Conservation (phyloP, 2,113 vertebrate species). For the Prietella phreatophila region DNA sequence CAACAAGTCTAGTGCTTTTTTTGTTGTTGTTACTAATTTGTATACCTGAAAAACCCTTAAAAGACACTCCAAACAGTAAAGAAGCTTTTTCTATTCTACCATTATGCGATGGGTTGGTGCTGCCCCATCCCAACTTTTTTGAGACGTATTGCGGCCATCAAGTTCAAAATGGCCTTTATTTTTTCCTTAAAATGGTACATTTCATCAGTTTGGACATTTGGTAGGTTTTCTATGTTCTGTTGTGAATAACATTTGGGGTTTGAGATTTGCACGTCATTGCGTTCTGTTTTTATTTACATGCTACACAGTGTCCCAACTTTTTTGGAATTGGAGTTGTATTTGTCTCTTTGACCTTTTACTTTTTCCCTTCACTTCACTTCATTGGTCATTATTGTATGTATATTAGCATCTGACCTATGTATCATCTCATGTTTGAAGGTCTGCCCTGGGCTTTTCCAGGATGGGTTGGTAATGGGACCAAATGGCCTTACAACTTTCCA, state of each 20-base stretch:
- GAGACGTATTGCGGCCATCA: too few species aligned
- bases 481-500: conserved; percentile 88
- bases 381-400: neutral
- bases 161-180: too few species aligned
- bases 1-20: neutral
- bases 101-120: too few species aligned
- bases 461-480: conserved; percentile 86
- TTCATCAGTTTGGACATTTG: too few species aligned
- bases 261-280: too few species aligned
- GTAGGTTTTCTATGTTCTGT: too few species aligned
- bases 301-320: too few species aligned
- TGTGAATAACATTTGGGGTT: too few species aligned
- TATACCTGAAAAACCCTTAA: neutral
- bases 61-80: neutral
- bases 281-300: too few species aligned
- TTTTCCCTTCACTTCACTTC: neutral
- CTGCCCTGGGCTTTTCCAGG: conserved; percentile 93
- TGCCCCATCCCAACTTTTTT: too few species aligned
- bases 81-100: too few species aligned
- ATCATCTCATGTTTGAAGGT: conserved; percentile 63
- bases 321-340: neutral
- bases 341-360: neutral
- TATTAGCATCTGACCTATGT: neutral
- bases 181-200: too few species aligned
- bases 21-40: neutral